Percentiles rank a stretch among this genome's conserved stretches.
Evolutionary conservation across 2,888 invertebrate species (phyloP).

Genomic region (Petrolisthes cinctipes): DNA sequence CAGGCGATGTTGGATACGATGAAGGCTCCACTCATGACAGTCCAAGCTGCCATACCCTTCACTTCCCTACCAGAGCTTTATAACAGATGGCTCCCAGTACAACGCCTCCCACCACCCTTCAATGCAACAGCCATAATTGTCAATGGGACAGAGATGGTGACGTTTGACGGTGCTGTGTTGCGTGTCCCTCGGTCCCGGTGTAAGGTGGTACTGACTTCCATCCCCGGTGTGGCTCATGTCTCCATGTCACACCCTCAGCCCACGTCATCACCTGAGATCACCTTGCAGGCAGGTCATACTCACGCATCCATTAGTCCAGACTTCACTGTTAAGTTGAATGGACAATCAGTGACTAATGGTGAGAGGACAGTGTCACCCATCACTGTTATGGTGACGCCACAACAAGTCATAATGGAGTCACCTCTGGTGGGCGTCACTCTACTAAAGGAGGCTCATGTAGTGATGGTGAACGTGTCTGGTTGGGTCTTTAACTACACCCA

Average conservation of each 20-base stretch:
- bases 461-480: constrained; percentile 36
- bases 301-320: constrained; percentile 31
- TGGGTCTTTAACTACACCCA: constrained; percentile 38
- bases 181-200: constrained; percentile 41
- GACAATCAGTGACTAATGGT: constrained; percentile 5
- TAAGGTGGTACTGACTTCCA: constrained; percentile 34
- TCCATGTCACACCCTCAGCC: constrained; percentile 43
- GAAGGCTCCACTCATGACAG: constrained; percentile 6
- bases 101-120: constrained; percentile 15
- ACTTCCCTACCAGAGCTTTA: constrained; percentile 17
- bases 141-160: constrained; percentile 40
- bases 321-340: constrained; percentile 29
- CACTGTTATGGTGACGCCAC: neutral
- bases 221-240: constrained; percentile 9
- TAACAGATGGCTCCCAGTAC: constrained; percentile 24
- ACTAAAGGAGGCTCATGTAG: constrained; percentile 20
- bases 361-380: constrained; percentile 15
- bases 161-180: constrained; percentile 45
- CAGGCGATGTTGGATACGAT: constrained; percentile 12
- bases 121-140: constrained; percentile 41
- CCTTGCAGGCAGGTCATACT: constrained; percentile 10
- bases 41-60: neutral
- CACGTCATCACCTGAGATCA: constrained; percentile 19
- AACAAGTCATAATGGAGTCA: constrained; percentile 15
- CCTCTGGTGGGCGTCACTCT: constrained; percentile 10